Conservation (phyloP, 2,797 vertebrate species). For the Oreochromis grahami region DNA sequence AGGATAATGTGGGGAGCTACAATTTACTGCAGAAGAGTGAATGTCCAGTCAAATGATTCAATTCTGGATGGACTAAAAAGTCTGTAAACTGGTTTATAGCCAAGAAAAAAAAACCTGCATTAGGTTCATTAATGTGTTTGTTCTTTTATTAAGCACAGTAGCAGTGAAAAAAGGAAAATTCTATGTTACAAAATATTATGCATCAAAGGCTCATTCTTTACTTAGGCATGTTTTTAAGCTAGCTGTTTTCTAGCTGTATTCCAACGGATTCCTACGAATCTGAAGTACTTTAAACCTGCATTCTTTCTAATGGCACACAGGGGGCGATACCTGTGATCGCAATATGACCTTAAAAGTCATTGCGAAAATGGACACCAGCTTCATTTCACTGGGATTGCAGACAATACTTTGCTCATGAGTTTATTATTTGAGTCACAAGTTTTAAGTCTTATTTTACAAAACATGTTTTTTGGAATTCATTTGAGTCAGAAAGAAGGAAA, state of each 20-base stretch:
- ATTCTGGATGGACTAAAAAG: background rate
- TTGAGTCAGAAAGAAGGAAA: background rate
- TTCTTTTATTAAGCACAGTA: background rate
- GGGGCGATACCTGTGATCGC: background rate
- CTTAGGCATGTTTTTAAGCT: background rate
- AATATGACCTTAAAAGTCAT: background rate
- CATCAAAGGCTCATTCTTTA: background rate
- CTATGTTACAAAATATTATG: background rate
- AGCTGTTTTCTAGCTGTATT: background rate
- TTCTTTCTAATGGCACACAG: background rate
- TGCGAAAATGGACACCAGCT: background rate
- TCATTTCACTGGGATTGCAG: background rate
- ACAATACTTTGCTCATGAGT: background rate
- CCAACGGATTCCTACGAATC: background rate
- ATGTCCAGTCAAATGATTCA: background rate
- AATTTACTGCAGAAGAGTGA: background rate
- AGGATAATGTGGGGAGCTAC: background rate
- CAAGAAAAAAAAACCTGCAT: background rate
- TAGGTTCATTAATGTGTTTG: background rate
- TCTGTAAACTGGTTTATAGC: background rate
- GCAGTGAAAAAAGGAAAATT: background rate
- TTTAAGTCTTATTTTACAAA: background rate
- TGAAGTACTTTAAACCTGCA: background rate
- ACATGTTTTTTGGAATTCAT: background rate
- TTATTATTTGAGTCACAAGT: background rate